Evolutionary conservation across 2,797 vertebrate species (phyloP), one percentile per base, ranked within the genome.

Genomic region (Semaprochilodus insignis): DNA sequence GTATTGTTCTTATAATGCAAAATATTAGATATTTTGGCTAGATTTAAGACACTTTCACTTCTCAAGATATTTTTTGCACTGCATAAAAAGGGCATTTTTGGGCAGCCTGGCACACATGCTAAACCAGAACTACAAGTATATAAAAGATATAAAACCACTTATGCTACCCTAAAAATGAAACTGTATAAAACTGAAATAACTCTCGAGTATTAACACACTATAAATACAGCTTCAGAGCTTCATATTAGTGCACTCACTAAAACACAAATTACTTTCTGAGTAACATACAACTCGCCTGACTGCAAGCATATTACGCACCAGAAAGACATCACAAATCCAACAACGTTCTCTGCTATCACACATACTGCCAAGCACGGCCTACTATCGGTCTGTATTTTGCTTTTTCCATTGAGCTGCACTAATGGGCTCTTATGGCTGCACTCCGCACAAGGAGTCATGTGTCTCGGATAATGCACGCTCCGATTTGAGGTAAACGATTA

Each of bases 391-490:
- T 31, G 77, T 72, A 62, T 75, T 88, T 44, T 6, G 40, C 8
- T 85, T 85, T 85, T n/a, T 31, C 66, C 85, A 86, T 23, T 84
- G 78, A 81, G 77, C 74, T 75, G 67, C 74, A 84, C 84, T 88
- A 88, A 88, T 88, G 80, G 80, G 77, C 65, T 86, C 78, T 85
- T 71, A 78, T 34, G 74, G 80, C 70, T 87, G 54, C 74, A 65
- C 73, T 84, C 52, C 14, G 40, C 74, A 67, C 78, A 78, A 73
- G 67, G 74, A 89, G 87, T 89, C 87, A 89, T 85, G 81, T 84
- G 88, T 88, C 84, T 85, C 55, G 73, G 85, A 87, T 88, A 87
- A 88, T 86, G 85, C 85, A 85, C 31, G 69, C 84, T 86, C 72
- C 60, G 81, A 83, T 84, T 86, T 23, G 73, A 86, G 81, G 80